Conservation (phyloP, 2,113 vertebrate species). For the Callorhinus ursinus region DNA sequence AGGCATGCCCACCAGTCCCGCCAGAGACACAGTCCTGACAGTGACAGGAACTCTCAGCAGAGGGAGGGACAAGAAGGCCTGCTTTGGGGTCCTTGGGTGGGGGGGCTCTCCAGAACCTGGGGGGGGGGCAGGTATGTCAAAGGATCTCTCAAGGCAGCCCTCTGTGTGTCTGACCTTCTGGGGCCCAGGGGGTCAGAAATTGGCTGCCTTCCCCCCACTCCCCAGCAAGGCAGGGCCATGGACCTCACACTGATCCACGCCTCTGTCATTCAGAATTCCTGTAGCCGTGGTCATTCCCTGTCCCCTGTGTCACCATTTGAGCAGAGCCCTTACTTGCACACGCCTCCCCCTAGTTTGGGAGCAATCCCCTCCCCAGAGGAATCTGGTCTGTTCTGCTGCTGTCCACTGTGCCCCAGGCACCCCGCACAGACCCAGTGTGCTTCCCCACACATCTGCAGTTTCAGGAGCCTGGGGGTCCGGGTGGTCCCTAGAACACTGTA, state of each 20-base stretch:
- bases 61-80: neutral
- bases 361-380: neutral
- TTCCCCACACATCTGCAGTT: neutral
- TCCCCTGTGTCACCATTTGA: neutral
- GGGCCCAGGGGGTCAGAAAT: neutral
- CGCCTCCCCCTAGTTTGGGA: neutral
- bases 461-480: neutral
- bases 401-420: accelerated
- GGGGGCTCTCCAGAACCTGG: neutral
- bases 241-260: neutral
- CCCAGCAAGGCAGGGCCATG: too few species aligned
- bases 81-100: neutral
- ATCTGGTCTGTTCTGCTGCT: neutral
- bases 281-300: neutral
- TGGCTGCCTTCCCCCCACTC: neutral
- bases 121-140: neutral
- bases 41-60: neutral
- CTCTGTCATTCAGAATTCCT: neutral
- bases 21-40: neutral
- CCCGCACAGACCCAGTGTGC: too few species aligned
- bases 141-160: neutral
- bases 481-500: neutral
- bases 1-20: neutral
- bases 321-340: neutral
- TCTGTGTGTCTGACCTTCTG: neutral